Evolutionary conservation across 2,888 invertebrate genomes (phyloP).

Genomic region (Ennomos quercinarius): DNA sequence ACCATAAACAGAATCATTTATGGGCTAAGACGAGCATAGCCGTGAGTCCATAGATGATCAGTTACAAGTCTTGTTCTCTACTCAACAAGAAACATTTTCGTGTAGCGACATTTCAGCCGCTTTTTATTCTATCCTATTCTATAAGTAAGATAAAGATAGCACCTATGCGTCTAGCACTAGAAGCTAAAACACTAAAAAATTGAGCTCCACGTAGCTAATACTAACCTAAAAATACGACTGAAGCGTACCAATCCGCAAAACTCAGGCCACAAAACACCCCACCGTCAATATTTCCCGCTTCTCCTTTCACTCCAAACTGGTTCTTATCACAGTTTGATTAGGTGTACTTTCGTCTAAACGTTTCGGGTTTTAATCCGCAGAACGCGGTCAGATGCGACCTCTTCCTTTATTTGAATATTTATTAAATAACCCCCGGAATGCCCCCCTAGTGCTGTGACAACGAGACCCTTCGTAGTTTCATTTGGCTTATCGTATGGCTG

Average conservation of each 20-base stretch:
- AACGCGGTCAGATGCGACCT: constrained; percentile 50
- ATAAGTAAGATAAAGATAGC: no score
- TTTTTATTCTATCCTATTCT: no score
- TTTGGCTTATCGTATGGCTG: constrained; percentile 56
- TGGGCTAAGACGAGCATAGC: no score
- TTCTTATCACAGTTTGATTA: constrained; percentile 33
- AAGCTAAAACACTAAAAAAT: neutral
- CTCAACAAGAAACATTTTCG: no score
- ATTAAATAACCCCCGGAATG: constrained; percentile 58
- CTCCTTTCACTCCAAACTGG: constrained; percentile 16
- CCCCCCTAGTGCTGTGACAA: constrained; percentile 62
- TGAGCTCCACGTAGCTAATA: constrained; percentile 4
- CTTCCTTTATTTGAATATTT: constrained; percentile 77
- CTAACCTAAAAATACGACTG: constrained; percentile 5
- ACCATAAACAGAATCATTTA: no score
- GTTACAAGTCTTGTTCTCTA: no score
- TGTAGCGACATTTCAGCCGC: no score
- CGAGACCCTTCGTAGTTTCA: constrained; percentile 57
- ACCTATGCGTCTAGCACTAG: neutral
- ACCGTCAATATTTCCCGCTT: constrained; percentile 21
- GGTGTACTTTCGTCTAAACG: constrained; percentile 31
- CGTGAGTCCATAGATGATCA: no score
- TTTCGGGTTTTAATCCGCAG: constrained; percentile 27
- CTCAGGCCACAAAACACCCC: constrained; percentile 25
- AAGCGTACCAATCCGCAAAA: constrained; percentile 24